Conservation (phyloP, 2,113 vertebrate species). For the Dinomys branickii region DNA sequence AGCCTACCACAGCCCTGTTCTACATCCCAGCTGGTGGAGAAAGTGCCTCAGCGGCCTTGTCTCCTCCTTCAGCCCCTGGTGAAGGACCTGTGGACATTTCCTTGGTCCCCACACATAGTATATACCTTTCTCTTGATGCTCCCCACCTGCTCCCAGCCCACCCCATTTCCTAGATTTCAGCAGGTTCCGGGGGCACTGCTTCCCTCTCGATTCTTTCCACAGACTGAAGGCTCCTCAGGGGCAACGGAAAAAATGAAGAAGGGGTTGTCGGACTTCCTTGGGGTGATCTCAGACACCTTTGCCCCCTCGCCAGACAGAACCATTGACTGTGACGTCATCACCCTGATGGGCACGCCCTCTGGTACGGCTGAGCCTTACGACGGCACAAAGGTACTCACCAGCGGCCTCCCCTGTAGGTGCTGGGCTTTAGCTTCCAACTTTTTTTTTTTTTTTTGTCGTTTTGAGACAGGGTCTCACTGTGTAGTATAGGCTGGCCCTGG, state of each 20-base stretch:
- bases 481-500: not conserved
- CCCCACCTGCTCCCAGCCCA: not conserved
- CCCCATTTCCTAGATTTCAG: not conserved
- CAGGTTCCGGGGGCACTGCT: not conserved
- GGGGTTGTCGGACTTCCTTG: conserved; percentile 95
- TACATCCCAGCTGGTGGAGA: not conserved
- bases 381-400: conserved; percentile 91
- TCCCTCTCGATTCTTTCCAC: conserved; percentile 64
- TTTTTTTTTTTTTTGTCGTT: not conserved
- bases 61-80: not conserved
- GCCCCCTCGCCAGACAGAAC: conserved; percentile 97
- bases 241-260: conserved; percentile 97
- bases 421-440: not conserved
- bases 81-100: not conserved
- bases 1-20: not conserved
- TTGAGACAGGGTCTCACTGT: not conserved
- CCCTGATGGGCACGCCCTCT: conserved; percentile 94
- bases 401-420: not conserved
- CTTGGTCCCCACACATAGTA: not conserved
- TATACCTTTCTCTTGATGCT: not conserved
- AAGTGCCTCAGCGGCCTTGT: not conserved
- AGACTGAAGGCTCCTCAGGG: conserved; percentile 95
- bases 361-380: conserved; percentile 98
- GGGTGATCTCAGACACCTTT: conserved; percentile 97
- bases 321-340: conserved; percentile 98